phyloP scores from a whole-genome alignment of 1,140 invertebrate genomes.

The Chrysomallon squamiferum region DNA sequence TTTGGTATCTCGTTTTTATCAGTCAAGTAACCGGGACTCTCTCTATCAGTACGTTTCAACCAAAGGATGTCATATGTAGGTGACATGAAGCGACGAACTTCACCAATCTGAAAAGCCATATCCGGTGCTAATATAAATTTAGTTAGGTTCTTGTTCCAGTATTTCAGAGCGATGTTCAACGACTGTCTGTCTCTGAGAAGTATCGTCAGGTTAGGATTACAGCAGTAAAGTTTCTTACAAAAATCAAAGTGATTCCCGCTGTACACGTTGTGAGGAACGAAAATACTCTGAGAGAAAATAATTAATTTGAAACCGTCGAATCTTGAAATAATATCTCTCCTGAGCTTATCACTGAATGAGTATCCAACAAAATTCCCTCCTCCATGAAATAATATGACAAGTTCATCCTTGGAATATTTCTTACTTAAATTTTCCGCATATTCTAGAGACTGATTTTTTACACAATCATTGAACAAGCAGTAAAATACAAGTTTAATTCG shows the following conservation, averaged over 20 bases:
- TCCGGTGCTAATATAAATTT: constrained; percentile 25
- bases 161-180: constrained; percentile 10
- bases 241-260: neutral
- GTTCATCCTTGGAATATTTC: neutral
- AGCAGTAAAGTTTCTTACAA: neutral
- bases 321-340: constrained; percentile 1
- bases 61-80: constrained; percentile 23
- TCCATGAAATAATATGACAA: constrained; percentile 9
- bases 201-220: constrained; percentile 5
- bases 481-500: constrained; percentile 20
- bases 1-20: constrained; percentile 5
- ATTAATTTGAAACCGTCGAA: constrained; percentile 17
- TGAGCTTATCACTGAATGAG: neutral
- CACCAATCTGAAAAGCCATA: constrained; percentile 26
- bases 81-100: constrained; percentile 8
- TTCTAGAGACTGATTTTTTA: neutral
- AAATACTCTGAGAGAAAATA: constrained; percentile 27
- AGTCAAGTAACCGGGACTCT: constrained; percentile 9
- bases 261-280: neutral
- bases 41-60: constrained; percentile 12
- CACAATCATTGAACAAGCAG: constrained; percentile 11
- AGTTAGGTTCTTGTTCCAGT: constrained; percentile 9
- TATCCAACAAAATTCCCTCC: constrained; percentile 33
- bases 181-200: constrained; percentile 29
- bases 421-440: neutral